Evolutionary conservation across 2,888 invertebrate genomes (phyloP).

Genomic region (Lapara coniferarum): DNA sequence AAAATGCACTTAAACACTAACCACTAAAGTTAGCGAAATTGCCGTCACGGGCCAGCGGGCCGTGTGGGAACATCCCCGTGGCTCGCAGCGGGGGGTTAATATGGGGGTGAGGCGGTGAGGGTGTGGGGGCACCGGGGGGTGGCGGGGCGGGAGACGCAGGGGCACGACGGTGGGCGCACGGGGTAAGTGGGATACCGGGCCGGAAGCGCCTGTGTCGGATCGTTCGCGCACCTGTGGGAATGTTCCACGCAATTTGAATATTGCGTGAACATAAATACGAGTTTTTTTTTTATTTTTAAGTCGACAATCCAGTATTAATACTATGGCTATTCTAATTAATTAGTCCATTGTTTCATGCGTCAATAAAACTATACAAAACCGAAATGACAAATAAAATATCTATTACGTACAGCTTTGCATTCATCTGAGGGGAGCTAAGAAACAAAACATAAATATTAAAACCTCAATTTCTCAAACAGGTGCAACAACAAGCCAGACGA

Average conservation of each 20-base stretch:
- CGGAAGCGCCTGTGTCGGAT: constrained; percentile 76
- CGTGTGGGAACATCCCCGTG: constrained; percentile 72
- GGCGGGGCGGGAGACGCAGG: constrained; percentile 41
- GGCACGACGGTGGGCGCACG: constrained; percentile 50
- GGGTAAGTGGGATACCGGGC: constrained; percentile 72
- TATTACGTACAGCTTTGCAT: constrained; percentile 30
- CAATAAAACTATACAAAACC: neutral
- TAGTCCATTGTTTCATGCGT: no score
- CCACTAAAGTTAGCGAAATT: constrained; percentile 68
- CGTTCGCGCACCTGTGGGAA: constrained; percentile 79
- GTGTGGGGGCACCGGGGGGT: constrained; percentile 42
- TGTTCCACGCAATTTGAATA: constrained; percentile 65
- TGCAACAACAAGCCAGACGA: constrained; percentile 51
- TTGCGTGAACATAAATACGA: constrained; percentile 38
- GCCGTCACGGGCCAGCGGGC: constrained; percentile 67
- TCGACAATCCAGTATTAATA: neutral
- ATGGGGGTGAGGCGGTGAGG: constrained; percentile 45
- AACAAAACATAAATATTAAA: constrained; percentile 52
- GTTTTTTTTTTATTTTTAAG: no score
- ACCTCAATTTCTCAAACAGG: constrained; percentile 53
- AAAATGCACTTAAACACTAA: constrained; percentile 46
- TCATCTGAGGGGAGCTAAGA: constrained; percentile 34
- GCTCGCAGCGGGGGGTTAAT: constrained; percentile 39
- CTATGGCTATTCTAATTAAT: neutral
- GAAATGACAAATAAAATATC: neutral